Percentiles rank a stretch among this genome's conserved stretches.
phyloP scores from a whole-genome alignment of 2,797 vertebrate genomes.

The Sebastes jordani region DNA sequence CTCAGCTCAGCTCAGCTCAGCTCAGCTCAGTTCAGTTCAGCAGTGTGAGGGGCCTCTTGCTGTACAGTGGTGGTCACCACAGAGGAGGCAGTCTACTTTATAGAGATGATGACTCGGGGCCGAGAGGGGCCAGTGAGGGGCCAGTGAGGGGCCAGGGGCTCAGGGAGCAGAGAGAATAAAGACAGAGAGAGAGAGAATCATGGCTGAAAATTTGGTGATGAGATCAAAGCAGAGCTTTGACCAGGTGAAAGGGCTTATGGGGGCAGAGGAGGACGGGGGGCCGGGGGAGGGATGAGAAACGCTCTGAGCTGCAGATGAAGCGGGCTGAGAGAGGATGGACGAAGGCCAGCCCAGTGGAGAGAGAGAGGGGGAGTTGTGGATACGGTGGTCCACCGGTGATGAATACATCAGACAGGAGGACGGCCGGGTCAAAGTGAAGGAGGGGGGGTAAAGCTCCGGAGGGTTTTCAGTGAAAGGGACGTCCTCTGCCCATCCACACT shows the following conservation, averaged over 20 bases:
- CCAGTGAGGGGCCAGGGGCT: constrained; percentile 27
- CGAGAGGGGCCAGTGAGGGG: not conserved
- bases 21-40: constrained; percentile 38
- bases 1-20: not conserved
- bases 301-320: constrained; percentile 26
- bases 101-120: constrained; percentile 15
- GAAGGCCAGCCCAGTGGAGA: not conserved
- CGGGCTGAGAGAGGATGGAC: not conserved
- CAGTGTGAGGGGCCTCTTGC: constrained; percentile 45
- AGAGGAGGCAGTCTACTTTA: constrained; percentile 39
- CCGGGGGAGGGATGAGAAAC: not conserved
- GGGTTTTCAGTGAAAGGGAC: constrained; percentile 24
- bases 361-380: not conserved
- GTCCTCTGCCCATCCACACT: constrained; percentile 47
- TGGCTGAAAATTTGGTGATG: constrained; percentile 41
- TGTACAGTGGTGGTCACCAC: constrained; percentile 39
- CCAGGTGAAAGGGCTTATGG: constrained; percentile 10
- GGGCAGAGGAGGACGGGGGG: not conserved
- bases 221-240: constrained; percentile 24
- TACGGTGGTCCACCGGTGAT: not conserved
- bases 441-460: constrained; percentile 4
- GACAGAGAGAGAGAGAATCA: constrained; percentile 26
- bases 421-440: not conserved
- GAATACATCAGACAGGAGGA: constrained; percentile 3
- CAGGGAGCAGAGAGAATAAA: constrained; percentile 43